Evolutionary conservation across 2,797 vertebrate species (phyloP).

Genomic region (Meda fulgida): DNA sequence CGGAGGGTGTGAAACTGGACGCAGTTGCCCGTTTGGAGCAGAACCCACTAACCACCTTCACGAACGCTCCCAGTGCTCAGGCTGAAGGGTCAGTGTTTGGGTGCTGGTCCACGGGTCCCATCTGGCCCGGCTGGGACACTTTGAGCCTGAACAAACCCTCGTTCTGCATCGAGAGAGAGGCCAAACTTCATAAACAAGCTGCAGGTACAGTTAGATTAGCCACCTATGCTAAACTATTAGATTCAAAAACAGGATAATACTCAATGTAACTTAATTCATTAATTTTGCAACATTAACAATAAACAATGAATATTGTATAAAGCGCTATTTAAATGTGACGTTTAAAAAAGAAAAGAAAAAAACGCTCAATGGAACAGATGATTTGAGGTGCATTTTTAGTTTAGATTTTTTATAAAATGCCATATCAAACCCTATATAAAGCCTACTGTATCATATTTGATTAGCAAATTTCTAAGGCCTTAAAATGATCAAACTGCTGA

Average conservation of each 20-base stretch:
- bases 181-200: slow-evolving; percentile 93
- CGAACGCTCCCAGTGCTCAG: slow-evolving; percentile 70
- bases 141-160: slow-evolving; percentile 87
- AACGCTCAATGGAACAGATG: no score
- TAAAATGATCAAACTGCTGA: background rate
- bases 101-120: slow-evolving; percentile 87
- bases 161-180: slow-evolving; percentile 96
- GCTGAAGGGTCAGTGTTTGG: slow-evolving; percentile 83
- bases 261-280: background rate
- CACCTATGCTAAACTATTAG: background rate
- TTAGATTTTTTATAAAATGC: no score
- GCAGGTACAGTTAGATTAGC: slow-evolving; percentile 80
- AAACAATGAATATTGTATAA: no score
- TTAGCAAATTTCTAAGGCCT: background rate
- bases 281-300: background rate
- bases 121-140: slow-evolving; percentile 88
- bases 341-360: no score
- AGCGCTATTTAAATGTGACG: no score
- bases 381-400: no score
- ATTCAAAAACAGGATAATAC: background rate
- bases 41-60: slow-evolving; percentile 77
- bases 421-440: no score
- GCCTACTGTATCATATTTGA: background rate
- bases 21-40: slow-evolving; percentile 83
- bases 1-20: slow-evolving; percentile 84